Conservation (phyloP, 2,797 vertebrate species). For the Cyprinella venusta region DNA sequence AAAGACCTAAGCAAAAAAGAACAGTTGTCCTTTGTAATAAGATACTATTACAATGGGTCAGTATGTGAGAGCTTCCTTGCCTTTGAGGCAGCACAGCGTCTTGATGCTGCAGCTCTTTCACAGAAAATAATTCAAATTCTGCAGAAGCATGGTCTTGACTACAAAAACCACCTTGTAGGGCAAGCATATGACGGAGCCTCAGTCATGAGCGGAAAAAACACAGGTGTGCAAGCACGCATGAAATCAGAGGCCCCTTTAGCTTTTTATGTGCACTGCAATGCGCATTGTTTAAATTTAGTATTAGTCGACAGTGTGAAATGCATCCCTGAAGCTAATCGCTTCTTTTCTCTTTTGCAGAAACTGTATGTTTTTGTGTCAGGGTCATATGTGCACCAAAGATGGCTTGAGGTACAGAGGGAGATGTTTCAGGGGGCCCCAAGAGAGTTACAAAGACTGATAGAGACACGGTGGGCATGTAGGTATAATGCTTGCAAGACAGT, state of each 20-base stretch:
- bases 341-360: no score
- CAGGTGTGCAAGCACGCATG: not conserved
- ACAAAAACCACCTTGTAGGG: not conserved
- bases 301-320: constrained; percentile 45
- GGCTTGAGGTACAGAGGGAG: no score
- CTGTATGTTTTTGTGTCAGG: no score
- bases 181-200: constrained; percentile 2
- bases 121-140: not conserved
- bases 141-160: not conserved
- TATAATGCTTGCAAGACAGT: no score
- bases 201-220: not conserved
- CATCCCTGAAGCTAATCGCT: not conserved
- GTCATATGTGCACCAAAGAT: no score
- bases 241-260: not conserved
- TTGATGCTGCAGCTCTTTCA: no score
- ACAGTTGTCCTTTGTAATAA: constrained; percentile 31
- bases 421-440: no score
- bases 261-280: constrained; percentile 42
- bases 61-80: constrained; percentile 25
- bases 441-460: no score
- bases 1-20: no score
- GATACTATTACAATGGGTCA: constrained; percentile 41
- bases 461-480: no score
- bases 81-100: no score
- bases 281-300: constrained; percentile 38